Conservation (phyloP, 2,888 invertebrate species). For the Cataglyphis rosenhaueri region DNA sequence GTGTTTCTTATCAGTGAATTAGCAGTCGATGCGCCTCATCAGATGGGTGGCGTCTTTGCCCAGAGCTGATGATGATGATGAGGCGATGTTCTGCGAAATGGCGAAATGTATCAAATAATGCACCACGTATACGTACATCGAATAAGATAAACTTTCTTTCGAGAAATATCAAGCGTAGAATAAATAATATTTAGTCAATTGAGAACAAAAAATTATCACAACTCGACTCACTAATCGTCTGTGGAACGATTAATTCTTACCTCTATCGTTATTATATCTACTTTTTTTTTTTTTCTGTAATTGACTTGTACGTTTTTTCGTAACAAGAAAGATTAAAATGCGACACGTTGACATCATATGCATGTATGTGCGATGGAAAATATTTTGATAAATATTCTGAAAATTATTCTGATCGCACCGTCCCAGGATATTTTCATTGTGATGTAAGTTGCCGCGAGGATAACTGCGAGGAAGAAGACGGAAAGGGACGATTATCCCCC, state of each 20-base stretch:
- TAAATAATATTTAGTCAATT: neutral
- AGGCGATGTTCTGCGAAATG: conserved; percentile 75
- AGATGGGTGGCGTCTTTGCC: conserved; percentile 69
- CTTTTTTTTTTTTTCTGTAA: neutral
- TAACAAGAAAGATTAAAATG: neutral
- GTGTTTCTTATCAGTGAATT: conserved; percentile 84
- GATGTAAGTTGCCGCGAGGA: conserved; percentile 57
- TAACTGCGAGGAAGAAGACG: conserved; percentile 71
- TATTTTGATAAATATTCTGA: conserved; percentile 31
- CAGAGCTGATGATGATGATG: conserved; percentile 80
- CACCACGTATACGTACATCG: conserved; percentile 54
- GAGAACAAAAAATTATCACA: neutral
- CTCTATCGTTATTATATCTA: neutral
- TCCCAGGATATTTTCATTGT: conserved; percentile 48
- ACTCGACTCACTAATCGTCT: neutral
- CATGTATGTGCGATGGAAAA: neutral
- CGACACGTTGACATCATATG: neutral
- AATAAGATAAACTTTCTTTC: conserved; percentile 62
- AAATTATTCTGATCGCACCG: conserved; percentile 33
- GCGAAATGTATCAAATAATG: conserved; percentile 78
- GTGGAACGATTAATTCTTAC: neutral
- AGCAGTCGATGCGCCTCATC: conserved; percentile 75
- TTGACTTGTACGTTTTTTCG: neutral
- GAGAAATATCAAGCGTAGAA: neutral
- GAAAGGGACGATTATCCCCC: conserved; percentile 72